Conservation (phyloP, 2,888 invertebrate genomes). For the Drosophila emarginata region DNA sequence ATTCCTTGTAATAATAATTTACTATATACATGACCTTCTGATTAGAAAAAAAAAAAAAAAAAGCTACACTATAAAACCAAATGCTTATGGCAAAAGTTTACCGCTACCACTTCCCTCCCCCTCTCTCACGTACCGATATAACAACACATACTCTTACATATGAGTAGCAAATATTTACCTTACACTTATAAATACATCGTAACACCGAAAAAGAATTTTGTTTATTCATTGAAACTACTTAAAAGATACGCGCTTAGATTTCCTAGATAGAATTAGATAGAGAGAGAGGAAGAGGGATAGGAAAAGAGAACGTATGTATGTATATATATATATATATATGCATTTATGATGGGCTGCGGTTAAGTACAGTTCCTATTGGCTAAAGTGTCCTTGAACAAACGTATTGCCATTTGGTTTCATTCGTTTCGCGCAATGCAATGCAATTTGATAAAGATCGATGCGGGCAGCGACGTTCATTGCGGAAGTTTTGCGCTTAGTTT, state of each 20-base stretch:
- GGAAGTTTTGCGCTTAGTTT: conserved; percentile 54
- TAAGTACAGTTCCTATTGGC: conserved; percentile 60
- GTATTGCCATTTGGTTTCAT: conserved; percentile 26
- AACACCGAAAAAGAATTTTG: conserved; percentile 45
- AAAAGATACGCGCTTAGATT: conserved; percentile 55
- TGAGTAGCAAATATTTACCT: conserved; percentile 50
- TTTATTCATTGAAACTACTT: conserved; percentile 69
- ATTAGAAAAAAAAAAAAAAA: conserved; percentile 15
- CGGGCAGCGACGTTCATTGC: conserved; percentile 41
- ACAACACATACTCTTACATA: conserved; percentile 1
- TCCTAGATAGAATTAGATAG: conserved; percentile 47
- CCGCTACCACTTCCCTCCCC: neutral
- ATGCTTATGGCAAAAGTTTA: neutral
- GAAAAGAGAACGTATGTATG: conserved; percentile 21
- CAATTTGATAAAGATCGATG: conserved; percentile 75
- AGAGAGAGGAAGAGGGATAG: conserved; percentile 22
- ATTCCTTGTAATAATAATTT: neutral
- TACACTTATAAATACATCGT: conserved; percentile 63
- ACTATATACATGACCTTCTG: conserved; percentile 34
- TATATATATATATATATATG: conserved; percentile 30
- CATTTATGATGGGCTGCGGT: conserved; percentile 43
- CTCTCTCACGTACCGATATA: neutral
- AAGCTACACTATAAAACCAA: conserved; percentile 3
- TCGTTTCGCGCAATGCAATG: conserved; percentile 63
- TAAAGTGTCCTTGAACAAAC: conserved; percentile 67